A percentile compares a stretch with the other conserved stretches of the same genome.
Evolutionary conservation across 1,140 invertebrate species (phyloP).

Genomic region (Microplitis mediator): DNA sequence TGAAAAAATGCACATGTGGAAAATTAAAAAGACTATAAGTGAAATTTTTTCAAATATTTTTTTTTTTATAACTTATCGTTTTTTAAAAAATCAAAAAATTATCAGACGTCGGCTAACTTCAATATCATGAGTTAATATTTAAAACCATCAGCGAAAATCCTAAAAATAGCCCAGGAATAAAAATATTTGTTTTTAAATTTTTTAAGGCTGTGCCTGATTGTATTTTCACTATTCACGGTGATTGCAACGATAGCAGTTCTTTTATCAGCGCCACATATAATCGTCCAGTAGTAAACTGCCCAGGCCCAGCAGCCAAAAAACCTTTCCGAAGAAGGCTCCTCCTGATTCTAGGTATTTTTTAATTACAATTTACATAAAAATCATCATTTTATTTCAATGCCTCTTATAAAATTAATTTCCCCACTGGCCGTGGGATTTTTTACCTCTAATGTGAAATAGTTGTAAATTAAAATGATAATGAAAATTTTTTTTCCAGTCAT

Average conservation of each 20-base stretch:
- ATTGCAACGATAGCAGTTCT: conserved; percentile 94
- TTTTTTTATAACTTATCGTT: no score
- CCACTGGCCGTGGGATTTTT: no score
- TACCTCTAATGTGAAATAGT: no score
- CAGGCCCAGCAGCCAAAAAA: conserved; percentile 45
- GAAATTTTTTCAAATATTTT: no score
- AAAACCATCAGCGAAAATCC: not conserved
- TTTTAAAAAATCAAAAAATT: no score
- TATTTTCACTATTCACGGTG: conserved; percentile 95
- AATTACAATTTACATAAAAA: not conserved
- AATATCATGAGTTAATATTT: no score
- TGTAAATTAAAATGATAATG: not conserved
- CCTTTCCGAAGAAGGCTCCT: conserved; percentile 37
- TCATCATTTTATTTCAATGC: no score
- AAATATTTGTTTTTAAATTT: not conserved
- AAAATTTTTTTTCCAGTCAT: not conserved
- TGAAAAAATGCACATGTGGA: no score
- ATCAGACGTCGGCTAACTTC: no score
- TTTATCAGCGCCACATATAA: conserved; percentile 92
- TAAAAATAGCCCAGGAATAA: not conserved
- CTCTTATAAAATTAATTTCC: no score
- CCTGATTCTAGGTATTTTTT: conserved; percentile 40
- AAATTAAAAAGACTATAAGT: no score
- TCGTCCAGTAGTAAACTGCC: conserved; percentile 80
- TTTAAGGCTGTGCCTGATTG: conserved; percentile 90